Base-by-base conservation (phyloP, 2,113 vertebrate genomes). In the Danionella cerebrum region DNA sequence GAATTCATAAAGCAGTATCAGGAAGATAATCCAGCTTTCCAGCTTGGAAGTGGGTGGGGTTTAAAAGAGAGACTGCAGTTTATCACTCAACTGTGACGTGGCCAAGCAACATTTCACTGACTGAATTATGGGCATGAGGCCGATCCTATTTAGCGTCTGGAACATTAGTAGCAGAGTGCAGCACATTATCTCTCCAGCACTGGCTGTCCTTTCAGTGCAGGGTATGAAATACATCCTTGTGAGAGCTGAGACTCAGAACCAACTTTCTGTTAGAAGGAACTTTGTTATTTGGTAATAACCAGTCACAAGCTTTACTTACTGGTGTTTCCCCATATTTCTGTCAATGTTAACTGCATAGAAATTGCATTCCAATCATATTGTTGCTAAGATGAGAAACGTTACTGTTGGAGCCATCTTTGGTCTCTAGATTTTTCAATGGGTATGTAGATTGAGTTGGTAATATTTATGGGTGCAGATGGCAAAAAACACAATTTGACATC, bases 11-110 rank as follows among this genome's bases (percentile, higher is more conserved):
- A 31, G 50, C 13, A 54, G 51, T 44, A 22, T 29, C 25, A 66
- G 24, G 18, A 48, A 44, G 64, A 54, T 66, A 54, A 66, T 42
- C 64, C 64, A 14, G 24, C 50, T 31, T 54, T 53, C 22, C 25
- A 22, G 50, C 13, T 13, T 13, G 39, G 59, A 41, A 5, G 2
- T 31, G 62, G 41, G 54, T 25, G 47, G 62, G 41, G 54, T 25
- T 38, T 39, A 57, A 38, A 33, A 51, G 38, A 54, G 38, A 21
- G 22, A 47, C 21, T 38, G 16, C 4, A 7, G 42, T 33, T 59
- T 59, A 36, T 59, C 53, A 50, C 47, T 45, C 24, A 48, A 21
- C 42, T 36, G 22, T 44, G 51, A 66, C 38, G n/a, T 41, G 27
- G 38, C 25, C 50, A 44, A 42, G 44, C 35, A 36, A 58, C 31